phyloP scores from a whole-genome alignment of 2,797 vertebrate species.

The Tauraco hartlaubi region DNA sequence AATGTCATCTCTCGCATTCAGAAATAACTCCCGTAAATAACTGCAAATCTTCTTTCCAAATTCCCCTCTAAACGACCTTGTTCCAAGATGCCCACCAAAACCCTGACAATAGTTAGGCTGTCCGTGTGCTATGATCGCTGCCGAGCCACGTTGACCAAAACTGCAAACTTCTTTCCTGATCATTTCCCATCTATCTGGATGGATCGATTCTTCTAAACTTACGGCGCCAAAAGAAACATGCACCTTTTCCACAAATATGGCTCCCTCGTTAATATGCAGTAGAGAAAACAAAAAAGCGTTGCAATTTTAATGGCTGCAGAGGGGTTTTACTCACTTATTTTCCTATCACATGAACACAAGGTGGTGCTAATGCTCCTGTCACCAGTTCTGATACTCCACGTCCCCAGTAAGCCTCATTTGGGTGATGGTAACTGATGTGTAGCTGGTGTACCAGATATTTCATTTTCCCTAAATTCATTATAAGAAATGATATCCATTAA shows the following conservation, averaged over 20 bases:
- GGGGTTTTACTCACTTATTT: background rate
- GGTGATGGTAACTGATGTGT: background rate
- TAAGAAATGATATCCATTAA: background rate
- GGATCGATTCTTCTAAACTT: background rate
- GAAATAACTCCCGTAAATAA: background rate
- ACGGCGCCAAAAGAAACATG: rapidly evolving
- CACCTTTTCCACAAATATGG: background rate
- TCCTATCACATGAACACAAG: constrained; percentile 48
- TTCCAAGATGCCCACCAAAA: background rate
- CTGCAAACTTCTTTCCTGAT: too few species aligned
- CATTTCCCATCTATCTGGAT: background rate
- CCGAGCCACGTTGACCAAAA: background rate
- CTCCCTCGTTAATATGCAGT: rapidly evolving
- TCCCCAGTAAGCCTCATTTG: background rate
- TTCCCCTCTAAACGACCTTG: background rate
- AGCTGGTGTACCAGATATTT: background rate
- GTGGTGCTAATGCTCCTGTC: constrained; percentile 70
- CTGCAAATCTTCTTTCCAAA: background rate
- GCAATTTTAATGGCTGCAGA: background rate
- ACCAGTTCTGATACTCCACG: background rate
- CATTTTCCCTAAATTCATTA: background rate
- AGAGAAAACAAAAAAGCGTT: background rate
- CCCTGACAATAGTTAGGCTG: background rate
- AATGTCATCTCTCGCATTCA: background rate
- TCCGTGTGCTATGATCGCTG: rapidly evolving